phyloP scores from a whole-genome alignment of 2,113 vertebrate species.

The Anolis carolinensis region DNA sequence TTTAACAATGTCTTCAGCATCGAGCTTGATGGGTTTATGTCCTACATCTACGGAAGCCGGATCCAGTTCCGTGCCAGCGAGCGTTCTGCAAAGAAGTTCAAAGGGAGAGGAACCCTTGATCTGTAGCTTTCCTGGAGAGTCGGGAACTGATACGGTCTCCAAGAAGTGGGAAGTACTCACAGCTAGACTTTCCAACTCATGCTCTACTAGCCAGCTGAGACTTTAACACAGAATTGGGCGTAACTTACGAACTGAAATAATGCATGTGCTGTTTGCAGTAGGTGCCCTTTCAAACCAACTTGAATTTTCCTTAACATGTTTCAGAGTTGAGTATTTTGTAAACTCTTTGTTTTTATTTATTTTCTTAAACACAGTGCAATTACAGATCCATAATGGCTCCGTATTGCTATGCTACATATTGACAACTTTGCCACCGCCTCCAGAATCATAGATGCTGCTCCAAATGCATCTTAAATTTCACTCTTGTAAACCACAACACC shows the following conservation, averaged over 20 bases:
- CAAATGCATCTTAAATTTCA: too few species aligned
- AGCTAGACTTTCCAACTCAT: not conserved
- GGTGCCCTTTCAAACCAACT: not conserved
- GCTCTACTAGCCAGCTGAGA: conserved; percentile 5
- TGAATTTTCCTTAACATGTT: not conserved
- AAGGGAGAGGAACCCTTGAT: conserved; percentile 89
- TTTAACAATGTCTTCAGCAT: conserved; percentile 88
- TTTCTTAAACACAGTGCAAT: not conserved
- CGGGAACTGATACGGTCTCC: not conserved
- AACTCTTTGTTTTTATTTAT: not conserved
- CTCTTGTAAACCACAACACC: too few species aligned
- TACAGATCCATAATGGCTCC: too few species aligned
- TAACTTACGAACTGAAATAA: conserved; percentile 24
- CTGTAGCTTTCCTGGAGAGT: conserved; percentile 72
- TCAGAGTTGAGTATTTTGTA: not conserved
- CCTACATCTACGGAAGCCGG: conserved; percentile 93
- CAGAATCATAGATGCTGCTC: too few species aligned
- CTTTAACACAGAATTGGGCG: not conserved
- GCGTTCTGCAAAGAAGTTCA: conserved; percentile 93
- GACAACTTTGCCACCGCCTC: too few species aligned
- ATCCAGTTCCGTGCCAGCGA: conserved; percentile 93
- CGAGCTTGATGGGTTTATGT: conserved; percentile 87
- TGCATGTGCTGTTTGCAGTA: not conserved
- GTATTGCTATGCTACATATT: too few species aligned
- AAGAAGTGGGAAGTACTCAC: conserved; percentile 8